These are phyloP conservation scores for Passerculus sandwichensis DNA, from an alignment of 2,797 vertebrate genomes.

Conservation along the genomic window DNA sequence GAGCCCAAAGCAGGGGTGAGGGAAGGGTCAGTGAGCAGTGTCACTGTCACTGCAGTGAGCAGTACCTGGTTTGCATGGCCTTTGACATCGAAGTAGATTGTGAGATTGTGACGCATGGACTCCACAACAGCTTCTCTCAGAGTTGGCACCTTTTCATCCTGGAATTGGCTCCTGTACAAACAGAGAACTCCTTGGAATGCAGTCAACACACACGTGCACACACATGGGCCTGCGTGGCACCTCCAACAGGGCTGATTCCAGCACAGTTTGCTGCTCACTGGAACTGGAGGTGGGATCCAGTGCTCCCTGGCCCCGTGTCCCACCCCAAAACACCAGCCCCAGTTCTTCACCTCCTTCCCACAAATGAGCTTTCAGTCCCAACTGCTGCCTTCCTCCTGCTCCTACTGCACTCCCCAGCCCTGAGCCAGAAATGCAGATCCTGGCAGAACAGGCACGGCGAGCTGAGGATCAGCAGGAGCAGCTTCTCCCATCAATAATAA, in stretches of 20 bases:
- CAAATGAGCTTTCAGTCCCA: neutral
- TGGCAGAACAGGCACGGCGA: neutral
- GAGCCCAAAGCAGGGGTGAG: neutral
- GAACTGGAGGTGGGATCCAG: neutral
- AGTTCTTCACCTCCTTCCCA: neutral
- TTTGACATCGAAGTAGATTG: constrained; percentile 96
- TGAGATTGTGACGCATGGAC: constrained; percentile 85
- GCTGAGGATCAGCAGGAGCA: neutral
- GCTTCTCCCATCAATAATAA: neutral
- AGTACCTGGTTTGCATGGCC: constrained; percentile 90
- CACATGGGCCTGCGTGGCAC: rapidly evolving
- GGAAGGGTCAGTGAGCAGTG: neutral
- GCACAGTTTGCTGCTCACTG: neutral
- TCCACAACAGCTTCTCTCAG: constrained; percentile 90
- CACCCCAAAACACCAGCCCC: neutral
- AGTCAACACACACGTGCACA: rapidly evolving
- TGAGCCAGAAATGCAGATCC: neutral
- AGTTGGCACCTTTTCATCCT: constrained; percentile 89
- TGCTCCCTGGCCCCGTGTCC: rapidly evolving
- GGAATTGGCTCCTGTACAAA: constrained; percentile 82
- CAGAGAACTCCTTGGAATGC: neutral
- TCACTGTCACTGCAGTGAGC: neutral
- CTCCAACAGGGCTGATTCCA: neutral
- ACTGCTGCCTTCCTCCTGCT: neutral
- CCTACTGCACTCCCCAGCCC: neutral